Base-by-base conservation (phyloP, 2,888 invertebrate species). In the Brachyptera putata region DNA sequence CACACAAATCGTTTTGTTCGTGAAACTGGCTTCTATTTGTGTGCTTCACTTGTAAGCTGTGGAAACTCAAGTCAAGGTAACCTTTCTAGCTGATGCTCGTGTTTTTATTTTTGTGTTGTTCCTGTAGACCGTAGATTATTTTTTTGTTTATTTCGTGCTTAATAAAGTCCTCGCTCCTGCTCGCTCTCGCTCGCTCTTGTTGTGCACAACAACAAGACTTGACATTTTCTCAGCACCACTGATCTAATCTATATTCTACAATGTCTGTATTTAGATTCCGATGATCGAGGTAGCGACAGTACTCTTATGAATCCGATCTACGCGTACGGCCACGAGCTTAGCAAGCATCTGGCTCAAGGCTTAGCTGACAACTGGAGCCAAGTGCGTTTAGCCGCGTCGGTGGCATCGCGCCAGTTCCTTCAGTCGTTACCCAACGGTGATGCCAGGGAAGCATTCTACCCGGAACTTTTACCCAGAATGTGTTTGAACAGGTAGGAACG, bases 301-400 rank as follows among this genome's bases (percentile, higher is more conserved):
- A 65, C 63, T 43, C 71, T 71, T 26, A 69, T 67, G 25, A 73
- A 72, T 64, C 70, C 74, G 9, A 70, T 77, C 26, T 72, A 73
- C 65, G 67, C 68, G 13, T 74, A 73, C 69, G 79, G 78, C 9
- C 72, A 74, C 56, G 73, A 75, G 62, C 73, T 79, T 63, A 71
- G 76, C 58, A 68, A 72, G 43, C 72, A 76, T 61, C 69, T 80
- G 13, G 75, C 73, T 7, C 63, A 68, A 48, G 80, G 80, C 7
- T 69, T 80, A 55, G 72, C 77, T 22, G 80, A 80, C 65, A 79
- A 80, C 66, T 80, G 80, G 79, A 80, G 79, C 69, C 75, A 76
- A 67, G 80, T 80, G 4, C 71, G 80, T 11, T 67, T 80, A 59
- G 77, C 80, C 21, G 76, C 79, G 9, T 78, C 77, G 13, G 74